Conservation (phyloP, 2,797 vertebrate genomes). For the Choloepus didactylus region DNA sequence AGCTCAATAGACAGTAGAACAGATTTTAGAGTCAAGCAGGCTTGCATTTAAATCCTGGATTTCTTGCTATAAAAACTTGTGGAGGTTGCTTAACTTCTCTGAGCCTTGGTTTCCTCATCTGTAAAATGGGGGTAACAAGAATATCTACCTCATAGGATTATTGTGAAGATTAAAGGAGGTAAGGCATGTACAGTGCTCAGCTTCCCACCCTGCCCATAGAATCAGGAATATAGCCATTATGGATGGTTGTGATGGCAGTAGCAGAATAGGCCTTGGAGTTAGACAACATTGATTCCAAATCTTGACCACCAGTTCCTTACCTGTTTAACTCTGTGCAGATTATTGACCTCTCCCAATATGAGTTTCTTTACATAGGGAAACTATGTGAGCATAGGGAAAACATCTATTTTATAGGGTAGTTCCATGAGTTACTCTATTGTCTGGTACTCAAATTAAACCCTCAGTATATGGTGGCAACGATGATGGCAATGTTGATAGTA, state of each 20-base stretch:
- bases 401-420: not conserved
- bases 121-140: not conserved
- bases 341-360: not conserved
- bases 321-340: not conserved
- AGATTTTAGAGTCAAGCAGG: not conserved
- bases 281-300: not conserved
- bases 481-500: not conserved
- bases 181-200: not conserved
- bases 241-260: not conserved
- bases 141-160: not conserved
- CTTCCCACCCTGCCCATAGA: not conserved
- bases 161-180: not conserved
- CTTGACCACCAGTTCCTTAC: not conserved
- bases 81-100: not conserved
- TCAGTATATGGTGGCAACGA: not conserved
- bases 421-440: not conserved
- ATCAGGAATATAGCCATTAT: not conserved
- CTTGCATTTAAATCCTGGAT: not conserved
- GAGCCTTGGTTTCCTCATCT: not conserved
- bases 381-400: not conserved
- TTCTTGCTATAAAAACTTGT: conserved; percentile 4
- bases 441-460: not conserved
- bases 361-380: not conserved
- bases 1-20: not conserved
- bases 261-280: not conserved